phyloP scores from a whole-genome alignment of 2,113 vertebrate genomes.

The Microcebus lehilahytsara region DNA sequence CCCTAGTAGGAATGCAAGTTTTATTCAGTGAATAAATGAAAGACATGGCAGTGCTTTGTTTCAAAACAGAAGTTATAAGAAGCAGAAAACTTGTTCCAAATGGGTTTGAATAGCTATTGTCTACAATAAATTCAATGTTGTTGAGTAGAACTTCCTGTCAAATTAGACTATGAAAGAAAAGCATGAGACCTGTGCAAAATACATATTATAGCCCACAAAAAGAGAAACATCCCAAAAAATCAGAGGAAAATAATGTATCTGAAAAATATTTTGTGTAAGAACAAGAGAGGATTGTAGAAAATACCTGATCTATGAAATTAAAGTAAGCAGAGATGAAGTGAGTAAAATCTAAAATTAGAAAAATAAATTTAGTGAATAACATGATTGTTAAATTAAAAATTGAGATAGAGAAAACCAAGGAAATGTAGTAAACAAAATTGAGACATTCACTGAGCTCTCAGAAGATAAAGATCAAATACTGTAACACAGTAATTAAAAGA shows the following conservation, averaged over 20 bases:
- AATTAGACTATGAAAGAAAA: not conserved
- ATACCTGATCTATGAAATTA: not conserved
- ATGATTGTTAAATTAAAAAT: not conserved
- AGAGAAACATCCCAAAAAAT: not conserved
- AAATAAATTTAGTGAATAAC: not conserved
- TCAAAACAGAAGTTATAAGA: not conserved
- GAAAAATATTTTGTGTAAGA: not conserved
- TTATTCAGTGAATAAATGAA: not conserved
- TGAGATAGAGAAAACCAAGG: not conserved
- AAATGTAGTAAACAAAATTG: not conserved
- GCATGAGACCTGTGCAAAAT: not conserved
- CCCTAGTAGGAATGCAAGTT: not conserved
- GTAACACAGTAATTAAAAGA: not conserved
- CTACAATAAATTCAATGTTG: not conserved
- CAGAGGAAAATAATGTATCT: not conserved
- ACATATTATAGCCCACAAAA: not conserved
- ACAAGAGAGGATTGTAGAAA: not conserved
- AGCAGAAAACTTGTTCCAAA: not conserved
- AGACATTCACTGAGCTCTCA: not conserved
- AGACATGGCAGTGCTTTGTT: not conserved
- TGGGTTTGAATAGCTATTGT: not conserved
- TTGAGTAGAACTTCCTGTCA: not conserved
- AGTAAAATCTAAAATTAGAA: slow-evolving; percentile 13
- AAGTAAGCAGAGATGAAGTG: not conserved
- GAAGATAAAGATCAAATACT: not conserved